Conservation (phyloP, 2,797 vertebrate species). For the Dendrocincla tyrannina region DNA sequence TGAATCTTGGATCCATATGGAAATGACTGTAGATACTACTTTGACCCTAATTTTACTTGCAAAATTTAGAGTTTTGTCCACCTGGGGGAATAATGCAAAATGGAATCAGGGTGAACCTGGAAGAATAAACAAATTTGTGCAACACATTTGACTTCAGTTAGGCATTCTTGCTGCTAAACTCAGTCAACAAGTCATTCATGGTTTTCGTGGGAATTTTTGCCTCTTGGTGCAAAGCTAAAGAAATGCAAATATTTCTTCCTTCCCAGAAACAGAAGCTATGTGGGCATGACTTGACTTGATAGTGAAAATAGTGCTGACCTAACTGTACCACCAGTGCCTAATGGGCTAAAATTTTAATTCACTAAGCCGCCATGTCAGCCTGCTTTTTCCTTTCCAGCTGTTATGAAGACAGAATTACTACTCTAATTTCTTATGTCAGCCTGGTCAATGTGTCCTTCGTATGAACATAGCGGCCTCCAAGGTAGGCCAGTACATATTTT, state of each 20-base stretch:
- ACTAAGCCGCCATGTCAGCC: neutral
- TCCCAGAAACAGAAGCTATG: conserved; percentile 12
- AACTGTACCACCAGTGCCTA: neutral
- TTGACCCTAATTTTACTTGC: conserved; percentile 6
- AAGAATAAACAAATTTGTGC: neutral
- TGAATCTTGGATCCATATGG: neutral
- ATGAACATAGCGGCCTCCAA: neutral
- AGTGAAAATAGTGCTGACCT: conserved; percentile 13
- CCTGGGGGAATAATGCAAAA: neutral
- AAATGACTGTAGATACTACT: neutral
- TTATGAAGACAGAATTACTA: neutral
- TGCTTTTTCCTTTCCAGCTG: neutral
- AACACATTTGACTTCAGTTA: neutral
- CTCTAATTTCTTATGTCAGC: neutral
- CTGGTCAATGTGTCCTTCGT: neutral
- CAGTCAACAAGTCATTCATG: conserved; percentile 1
- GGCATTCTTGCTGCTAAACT: neutral
- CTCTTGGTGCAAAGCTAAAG: conserved; percentile 5
- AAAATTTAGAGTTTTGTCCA: neutral
- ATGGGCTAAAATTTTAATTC: conserved; percentile 1
- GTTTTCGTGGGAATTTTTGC: conserved; percentile 22
- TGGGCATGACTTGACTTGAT: conserved; percentile 26
- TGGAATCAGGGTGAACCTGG: neutral
- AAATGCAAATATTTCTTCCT: conserved; percentile 17
- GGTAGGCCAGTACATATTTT: neutral